Base-by-base conservation (phyloP, 37 sponge, comb jelly and placozoan genomes). In the Spongilla lacustris region DNA sequence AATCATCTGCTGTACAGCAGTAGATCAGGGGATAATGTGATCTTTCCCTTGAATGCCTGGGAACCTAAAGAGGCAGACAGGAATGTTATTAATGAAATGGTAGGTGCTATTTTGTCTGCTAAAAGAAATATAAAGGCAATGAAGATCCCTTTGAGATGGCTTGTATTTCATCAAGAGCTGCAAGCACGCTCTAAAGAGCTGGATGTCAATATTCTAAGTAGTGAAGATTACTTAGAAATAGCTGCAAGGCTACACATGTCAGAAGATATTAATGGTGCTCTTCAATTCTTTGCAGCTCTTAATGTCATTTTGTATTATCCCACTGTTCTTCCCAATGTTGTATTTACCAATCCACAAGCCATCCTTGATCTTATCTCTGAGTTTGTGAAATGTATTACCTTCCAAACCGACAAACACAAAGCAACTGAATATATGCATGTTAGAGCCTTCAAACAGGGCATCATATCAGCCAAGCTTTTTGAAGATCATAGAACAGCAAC, bases 221-320 rank as follows among this genome's bases (percentile, higher is more conserved):
- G 10, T 29, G 66, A 83, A 9, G 67, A 83, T 32, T 83, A 75
- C 67, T 24, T 74, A 26, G 14, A 23, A 22, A 75, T 29, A 34
- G 74, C 84, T 30, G 0, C 2, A 14, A 74, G 31, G n/a, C 74
- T 83, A 4, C 74, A 83, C 24, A 74, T 83, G 41, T 66, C 74
- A 28, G 74, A 73, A 6, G 74, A 83, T 17, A 32, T 75, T 50
- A 67, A 46, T 29, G 84, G 75, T 31, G 84, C 84, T 5, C 84
- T 83, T 23, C 34, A 28, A 66, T 73, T 49, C 30, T 49, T 83
- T 0, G 66, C 73, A 14, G 36, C 1, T 21, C 48, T 83, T 0
- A 73, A 72, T 28, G 50, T 73, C 17, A 41, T 83, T 32, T 83
- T 74, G 23, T 83, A 83, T 66, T 83, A 73, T 29, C 84, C 84